Conservation (phyloP, 2,888 invertebrate species). For the Acrobasis repandana region DNA sequence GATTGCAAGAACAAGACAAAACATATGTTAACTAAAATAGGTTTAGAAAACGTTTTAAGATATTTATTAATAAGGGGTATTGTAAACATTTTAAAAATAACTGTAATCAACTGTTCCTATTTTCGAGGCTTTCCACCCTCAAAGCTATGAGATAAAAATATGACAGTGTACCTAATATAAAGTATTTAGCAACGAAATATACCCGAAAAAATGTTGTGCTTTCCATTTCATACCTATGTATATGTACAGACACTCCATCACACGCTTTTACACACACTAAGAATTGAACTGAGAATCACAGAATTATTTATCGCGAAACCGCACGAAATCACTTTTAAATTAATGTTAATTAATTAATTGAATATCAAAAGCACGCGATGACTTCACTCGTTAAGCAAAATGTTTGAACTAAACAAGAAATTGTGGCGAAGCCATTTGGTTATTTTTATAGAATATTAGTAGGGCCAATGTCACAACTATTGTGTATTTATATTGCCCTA, state of each 20-base stretch:
- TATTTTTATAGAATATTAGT: slow-evolving; percentile 70
- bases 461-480: slow-evolving; percentile 63
- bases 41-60: too few species aligned
- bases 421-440: slow-evolving; percentile 52
- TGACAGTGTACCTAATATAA: too few species aligned
- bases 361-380: slow-evolving; percentile 30
- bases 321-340: slow-evolving; percentile 23
- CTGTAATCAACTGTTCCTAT: too few species aligned
- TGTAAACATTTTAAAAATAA: too few species aligned
- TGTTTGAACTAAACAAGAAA: slow-evolving; percentile 63
- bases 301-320: slow-evolving; percentile 27
- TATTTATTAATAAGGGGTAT: too few species aligned
- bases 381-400: slow-evolving; percentile 61
- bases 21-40: too few species aligned
- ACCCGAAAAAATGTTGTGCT: neutral
- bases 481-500: slow-evolving; percentile 70
- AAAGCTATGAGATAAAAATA: too few species aligned
- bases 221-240: neutral
- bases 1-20: too few species aligned
- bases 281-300: neutral
- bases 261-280: neutral
- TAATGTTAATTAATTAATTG: slow-evolving; percentile 21
- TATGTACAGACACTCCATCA: neutral
- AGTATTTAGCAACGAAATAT: too few species aligned
- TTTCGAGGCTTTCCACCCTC: too few species aligned